Conservation (phyloP, 2,888 invertebrate species). For the Mythimna lalbum region DNA sequence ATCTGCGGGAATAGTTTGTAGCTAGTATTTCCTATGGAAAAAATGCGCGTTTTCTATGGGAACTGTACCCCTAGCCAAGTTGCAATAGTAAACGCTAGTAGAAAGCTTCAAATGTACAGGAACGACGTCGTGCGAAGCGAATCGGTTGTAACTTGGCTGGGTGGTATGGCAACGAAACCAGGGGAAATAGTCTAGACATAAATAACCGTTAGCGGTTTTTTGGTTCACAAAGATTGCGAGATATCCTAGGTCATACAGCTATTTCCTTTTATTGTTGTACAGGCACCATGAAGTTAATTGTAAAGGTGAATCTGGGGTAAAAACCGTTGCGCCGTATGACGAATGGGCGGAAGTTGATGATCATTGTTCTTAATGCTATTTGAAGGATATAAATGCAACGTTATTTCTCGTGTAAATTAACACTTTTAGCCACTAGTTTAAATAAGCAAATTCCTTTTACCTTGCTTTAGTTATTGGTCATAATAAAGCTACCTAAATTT, state of each 20-base stretch:
- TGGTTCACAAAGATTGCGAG: conserved; percentile 20
- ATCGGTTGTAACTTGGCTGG: no score
- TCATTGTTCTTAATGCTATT: conserved; percentile 2
- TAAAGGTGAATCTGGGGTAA: conserved; percentile 1
- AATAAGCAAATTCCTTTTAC: no score
- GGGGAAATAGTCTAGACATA: background rate
- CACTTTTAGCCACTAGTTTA: no score
- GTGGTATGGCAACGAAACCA: background rate
- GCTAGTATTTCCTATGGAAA: no score
- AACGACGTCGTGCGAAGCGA: no score
- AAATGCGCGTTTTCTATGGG: background rate
- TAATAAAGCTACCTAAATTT: no score
- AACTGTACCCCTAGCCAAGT: no score
- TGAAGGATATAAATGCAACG: background rate
- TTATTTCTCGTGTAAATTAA: background rate
- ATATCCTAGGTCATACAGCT: conserved; percentile 33
- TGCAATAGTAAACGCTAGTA: no score
- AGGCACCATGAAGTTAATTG: conserved; percentile 30
- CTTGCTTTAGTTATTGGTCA: no score
- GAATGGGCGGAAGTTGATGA: conserved; percentile 12
- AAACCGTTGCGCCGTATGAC: background rate
- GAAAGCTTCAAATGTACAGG: no score
- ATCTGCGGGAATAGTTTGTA: no score
- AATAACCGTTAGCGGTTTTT: background rate
- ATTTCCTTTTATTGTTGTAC: conserved; percentile 42